phyloP scores from a whole-genome alignment of 2,888 invertebrate genomes.

The Zaprionus obscuricornis region DNA sequence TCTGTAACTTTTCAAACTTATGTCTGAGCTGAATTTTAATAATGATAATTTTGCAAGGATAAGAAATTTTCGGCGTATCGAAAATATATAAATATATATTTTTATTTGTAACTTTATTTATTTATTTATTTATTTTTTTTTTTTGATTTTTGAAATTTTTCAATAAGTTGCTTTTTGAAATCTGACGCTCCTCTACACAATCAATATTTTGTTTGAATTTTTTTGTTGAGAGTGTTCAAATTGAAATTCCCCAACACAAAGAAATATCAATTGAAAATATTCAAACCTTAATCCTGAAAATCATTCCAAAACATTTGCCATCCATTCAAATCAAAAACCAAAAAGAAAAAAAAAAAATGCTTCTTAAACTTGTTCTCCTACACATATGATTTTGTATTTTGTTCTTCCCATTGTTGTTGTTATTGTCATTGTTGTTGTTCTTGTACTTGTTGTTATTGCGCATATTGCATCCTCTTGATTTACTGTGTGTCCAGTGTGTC shows the following conservation, averaged over 20 bases:
- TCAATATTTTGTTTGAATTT: slow-evolving; percentile 35
- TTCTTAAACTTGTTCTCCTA: slow-evolving; percentile 70
- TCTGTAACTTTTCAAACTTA: no score
- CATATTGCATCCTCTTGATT: slow-evolving; percentile 70
- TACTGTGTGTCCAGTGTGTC: slow-evolving; percentile 64
- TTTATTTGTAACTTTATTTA: slow-evolving; percentile 2
- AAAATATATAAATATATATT: no score
- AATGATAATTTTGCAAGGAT: no score
- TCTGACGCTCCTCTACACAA: slow-evolving; percentile 9
- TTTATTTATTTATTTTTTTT: slow-evolving; percentile 2
- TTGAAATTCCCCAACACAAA: slow-evolving; percentile 7
- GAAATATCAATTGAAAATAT: not conserved
- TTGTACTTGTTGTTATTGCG: slow-evolving; percentile 48
- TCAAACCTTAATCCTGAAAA: slow-evolving; percentile 3
- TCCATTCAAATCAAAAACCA: slow-evolving; percentile 26
- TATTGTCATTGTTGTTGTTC: slow-evolving; percentile 51
- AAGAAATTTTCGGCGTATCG: no score
- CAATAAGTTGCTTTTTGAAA: slow-evolving; percentile 43
- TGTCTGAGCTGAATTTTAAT: no score
- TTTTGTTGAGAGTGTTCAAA: slow-evolving; percentile 19
- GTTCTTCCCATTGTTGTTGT: slow-evolving; percentile 49
- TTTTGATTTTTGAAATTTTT: slow-evolving; percentile 5
- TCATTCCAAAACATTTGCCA: slow-evolving; percentile 13
- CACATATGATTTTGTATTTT: slow-evolving; percentile 59
- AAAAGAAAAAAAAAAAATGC: slow-evolving; percentile 46